Base-by-base conservation (phyloP, 2,888 invertebrate species). In the Morinoia aosen region DNA sequence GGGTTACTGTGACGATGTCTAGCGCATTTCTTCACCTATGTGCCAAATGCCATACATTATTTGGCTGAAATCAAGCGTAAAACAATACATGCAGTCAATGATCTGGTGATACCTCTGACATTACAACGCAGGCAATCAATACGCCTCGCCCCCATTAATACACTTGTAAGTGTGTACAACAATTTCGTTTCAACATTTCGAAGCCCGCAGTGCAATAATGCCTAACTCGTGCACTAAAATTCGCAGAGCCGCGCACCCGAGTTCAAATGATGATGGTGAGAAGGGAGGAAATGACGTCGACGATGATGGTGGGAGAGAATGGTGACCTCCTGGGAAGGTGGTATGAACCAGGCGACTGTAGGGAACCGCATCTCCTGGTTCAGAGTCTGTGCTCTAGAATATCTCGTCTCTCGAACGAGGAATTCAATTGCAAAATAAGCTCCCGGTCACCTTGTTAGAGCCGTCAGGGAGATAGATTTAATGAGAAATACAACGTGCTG, bases 281-380 rank as follows among this genome's bases (percentile, higher is more conserved):
- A 93, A 39, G 16, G 48, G 7, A 25, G 93, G 93, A 93, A 33
- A 33, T 57, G 58, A 48, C 33, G 57, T 11, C 57, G 90, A 25
- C 25, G 57, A 33, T 93, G 93, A 93, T 93, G 93, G 93, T 93
- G 93, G 57, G 93, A 93, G 93, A 93, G 93, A 56, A 39, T 16
- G 90, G 93, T n/a, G 93, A 93, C 93, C 93, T 93, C 93, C 58
- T 93, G 93, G 25, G 93, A 93, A 93, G 93, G 90, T 76, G 40
- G 40, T 39, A 33, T 10, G 90, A 19, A 90, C 40, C 90, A 90
- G 33, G 14, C 19, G 16, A 90, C 48, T 48, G 90, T 76, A 76
- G 76, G 25, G 76, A 76, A 76, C 76, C 76, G 76, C 76, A 76
- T 76, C 76, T 76, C 76, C 33, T 76, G 25, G 25, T 25, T 19